A percentile compares a stretch with the other conserved stretches of the same genome.
phyloP scores from a whole-genome alignment of 2,888 invertebrate genomes.

The Catotricha subobsoleta region DNA sequence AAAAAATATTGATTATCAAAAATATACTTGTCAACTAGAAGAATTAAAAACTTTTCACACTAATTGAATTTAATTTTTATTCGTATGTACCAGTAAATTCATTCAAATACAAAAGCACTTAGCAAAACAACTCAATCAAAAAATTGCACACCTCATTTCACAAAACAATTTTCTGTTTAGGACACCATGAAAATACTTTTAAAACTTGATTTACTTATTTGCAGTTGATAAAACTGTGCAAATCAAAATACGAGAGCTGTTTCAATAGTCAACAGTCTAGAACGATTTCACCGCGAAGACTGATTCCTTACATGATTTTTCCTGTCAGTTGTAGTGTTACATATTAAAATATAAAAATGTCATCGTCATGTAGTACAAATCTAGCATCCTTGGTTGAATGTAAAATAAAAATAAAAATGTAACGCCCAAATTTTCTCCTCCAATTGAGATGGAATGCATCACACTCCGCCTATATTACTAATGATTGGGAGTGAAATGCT shows the following conservation, averaged over 20 bases:
- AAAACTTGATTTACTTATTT: no score
- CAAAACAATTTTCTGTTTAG: neutral
- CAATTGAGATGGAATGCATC: neutral
- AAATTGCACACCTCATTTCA: neutral
- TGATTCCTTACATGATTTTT: constrained; percentile 9
- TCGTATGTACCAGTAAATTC: neutral
- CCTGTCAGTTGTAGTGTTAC: no score
- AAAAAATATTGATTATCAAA: no score
- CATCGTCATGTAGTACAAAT: no score
- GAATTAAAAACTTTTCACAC: neutral
- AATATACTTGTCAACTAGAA: no score
- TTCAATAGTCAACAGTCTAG: constrained; percentile 10
- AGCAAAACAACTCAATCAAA: neutral
- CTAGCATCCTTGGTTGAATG: no score
- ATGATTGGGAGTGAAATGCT: neutral
- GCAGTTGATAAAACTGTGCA: neutral
- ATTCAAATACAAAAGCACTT: neutral
- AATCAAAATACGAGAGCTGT: no score
- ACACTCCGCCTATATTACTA: neutral
- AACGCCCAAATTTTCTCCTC: constrained; percentile 1
- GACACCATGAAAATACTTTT: neutral
- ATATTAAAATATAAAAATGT: no score
- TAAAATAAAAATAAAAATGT: no score
- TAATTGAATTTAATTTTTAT: neutral
- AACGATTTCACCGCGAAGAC: constrained; percentile 13